Base-by-base conservation (phyloP, 2,888 invertebrate genomes). In the Lampropteryx suffumata region DNA sequence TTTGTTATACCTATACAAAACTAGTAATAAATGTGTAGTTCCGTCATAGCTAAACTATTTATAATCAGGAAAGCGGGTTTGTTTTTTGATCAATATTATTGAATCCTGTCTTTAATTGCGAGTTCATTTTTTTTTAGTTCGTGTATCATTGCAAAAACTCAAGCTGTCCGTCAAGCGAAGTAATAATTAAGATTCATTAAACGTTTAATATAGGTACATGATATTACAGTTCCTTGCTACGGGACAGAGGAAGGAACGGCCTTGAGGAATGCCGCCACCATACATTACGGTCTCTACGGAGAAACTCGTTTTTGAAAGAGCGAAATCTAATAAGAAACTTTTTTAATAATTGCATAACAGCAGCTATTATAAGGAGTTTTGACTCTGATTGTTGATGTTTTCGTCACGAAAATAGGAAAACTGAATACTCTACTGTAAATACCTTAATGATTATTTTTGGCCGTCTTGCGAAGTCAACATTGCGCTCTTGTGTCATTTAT, bases 251-350 rank as follows among this genome's bases (percentile, higher is more conserved):
- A 81, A 81, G 66, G 82, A 78, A 76, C 84, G 83, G 73, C 84
- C 82, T 85, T 83, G 83, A 82, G 84, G 82, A 82, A 83, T 80
- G 83, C 82, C 84, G 77, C 65, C 62, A 66, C 40, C 52, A 48
- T 54, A 62, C 66, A 63, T 64, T 66, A 43, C 47, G 43, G 47
- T 43, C 21, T 41, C 28, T 29, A 26, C 41, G 33, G 26, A 34
- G 47, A 52, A 52, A 52, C 52, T 47, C 13, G 52, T 52, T 52
- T 42, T 42, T 59, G 36, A 52, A 55, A 56, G 50, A 58, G 32
- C 28, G 43, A 43, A 13, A 44, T 50, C 28, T 9, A 45, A 32
- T 41, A 12, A 4, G 33, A 13, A 17, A 34, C 17, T 35, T 27
- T 10, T 37, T 46, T 21, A 29, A 21, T 14, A 37, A 10, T 6